phyloP scores from a whole-genome alignment of 2,797 vertebrate genomes.

The Rhadinocentrus ornatus region DNA sequence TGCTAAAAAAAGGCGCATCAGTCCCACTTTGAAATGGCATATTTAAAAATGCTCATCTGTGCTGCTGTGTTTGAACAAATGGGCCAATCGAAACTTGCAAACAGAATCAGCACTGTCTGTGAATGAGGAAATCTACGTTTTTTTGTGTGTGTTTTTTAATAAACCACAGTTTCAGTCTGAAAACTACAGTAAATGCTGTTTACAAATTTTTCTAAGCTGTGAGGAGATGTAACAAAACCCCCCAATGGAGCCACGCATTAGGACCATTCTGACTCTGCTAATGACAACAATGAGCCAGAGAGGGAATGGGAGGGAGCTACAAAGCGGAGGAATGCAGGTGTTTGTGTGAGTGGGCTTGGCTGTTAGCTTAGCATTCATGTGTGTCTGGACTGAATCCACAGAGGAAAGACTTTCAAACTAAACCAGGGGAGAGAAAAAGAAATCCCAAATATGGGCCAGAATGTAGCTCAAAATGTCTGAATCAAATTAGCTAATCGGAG shows the following conservation, averaged over 20 bases:
- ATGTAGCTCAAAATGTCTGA: neutral
- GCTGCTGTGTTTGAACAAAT: no score
- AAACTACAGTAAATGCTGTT: neutral
- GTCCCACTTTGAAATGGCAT: no score
- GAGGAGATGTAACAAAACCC: slow-evolving; percentile 66
- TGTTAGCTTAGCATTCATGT: slow-evolving; percentile 50
- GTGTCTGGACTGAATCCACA: slow-evolving; percentile 45
- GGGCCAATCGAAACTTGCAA: no score
- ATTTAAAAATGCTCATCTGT: no score
- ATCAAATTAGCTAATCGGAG: no score
- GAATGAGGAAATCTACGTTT: no score
- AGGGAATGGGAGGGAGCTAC: slow-evolving; percentile 38
- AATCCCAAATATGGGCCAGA: slow-evolving; percentile 16
- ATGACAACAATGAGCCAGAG: slow-evolving; percentile 73
- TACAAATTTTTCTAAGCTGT: slow-evolving; percentile 26
- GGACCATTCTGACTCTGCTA: slow-evolving; percentile 65
- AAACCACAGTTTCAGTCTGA: neutral
- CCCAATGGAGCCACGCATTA: slow-evolving; percentile 61
- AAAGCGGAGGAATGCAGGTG: slow-evolving; percentile 65
- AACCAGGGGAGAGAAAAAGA: slow-evolving; percentile 10
- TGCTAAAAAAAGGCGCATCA: no score
- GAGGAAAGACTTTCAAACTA: slow-evolving; percentile 48
- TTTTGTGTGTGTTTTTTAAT: no score
- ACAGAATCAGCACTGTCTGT: no score
- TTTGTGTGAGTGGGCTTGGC: slow-evolving; percentile 39